Evolutionary conservation across 2,113 vertebrate genomes (phyloP).

Genomic region (Saccopteryx leptura): DNA sequence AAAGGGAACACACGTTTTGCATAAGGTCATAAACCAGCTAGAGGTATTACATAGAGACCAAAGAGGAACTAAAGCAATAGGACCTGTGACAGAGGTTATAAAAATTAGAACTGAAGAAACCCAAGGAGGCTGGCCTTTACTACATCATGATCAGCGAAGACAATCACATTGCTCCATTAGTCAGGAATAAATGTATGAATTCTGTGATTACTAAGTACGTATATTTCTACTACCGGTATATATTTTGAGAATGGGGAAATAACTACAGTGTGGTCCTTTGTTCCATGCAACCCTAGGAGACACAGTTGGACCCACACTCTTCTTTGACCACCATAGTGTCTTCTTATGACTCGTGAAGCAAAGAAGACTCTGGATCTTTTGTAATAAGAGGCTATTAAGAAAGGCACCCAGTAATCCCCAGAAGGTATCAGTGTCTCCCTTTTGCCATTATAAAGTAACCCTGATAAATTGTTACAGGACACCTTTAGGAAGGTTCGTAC

Average conservation of each 20-base stretch:
- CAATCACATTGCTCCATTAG: neutral
- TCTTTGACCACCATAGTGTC: neutral
- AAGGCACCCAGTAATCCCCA: neutral
- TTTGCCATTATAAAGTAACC: neutral
- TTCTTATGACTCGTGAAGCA: neutral
- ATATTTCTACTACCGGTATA: neutral
- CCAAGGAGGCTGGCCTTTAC: neutral
- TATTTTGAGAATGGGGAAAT: constrained; percentile 3
- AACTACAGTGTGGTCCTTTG: neutral
- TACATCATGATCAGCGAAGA: neutral
- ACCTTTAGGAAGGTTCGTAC: neutral
- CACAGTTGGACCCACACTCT: neutral
- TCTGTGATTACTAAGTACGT: neutral
- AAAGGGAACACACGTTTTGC: neutral
- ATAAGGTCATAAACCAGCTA: neutral
- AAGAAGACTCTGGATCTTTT: neutral
- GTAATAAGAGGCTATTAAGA: neutral
- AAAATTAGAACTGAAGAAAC: neutral
- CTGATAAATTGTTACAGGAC: neutral
- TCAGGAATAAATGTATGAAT: neutral
- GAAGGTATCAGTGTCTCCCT: neutral
- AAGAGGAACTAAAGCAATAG: constrained; percentile 4
- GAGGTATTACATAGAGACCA: neutral
- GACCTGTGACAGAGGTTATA: neutral
- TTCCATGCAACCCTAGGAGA: neutral